Base-by-base conservation (phyloP, 2,888 invertebrate genomes). In the Platycnemis pennipes region DNA sequence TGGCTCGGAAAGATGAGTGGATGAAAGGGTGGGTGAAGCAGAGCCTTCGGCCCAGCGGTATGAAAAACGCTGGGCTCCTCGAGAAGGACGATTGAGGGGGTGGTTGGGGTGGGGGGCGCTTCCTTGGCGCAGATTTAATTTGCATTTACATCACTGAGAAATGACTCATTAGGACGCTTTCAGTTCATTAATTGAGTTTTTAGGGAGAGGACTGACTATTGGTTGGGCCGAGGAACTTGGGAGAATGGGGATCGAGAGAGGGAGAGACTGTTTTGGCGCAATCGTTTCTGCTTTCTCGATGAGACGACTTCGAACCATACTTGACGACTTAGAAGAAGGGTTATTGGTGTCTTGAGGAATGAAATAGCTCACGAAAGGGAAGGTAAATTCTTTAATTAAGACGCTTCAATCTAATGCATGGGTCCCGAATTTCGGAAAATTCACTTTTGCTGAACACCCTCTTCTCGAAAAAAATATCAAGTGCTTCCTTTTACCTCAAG, bases 131-230 rank as follows among this genome's bases (percentile, higher is more conserved):
- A 91, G 63, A 91, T 91, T 91, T 91, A 63, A 91, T 89, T 89
- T 56, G 56, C 42, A 42, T 56, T 56, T 44, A 42, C 19, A 89
- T 53, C 89, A 26, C 8, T 26, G 42, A 69, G 56, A 53, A 44
- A 69, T 44, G 44, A 91, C 63, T 91, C 91, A 91, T 91, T 91
- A 91, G 63, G 63, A 69, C 26, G 91, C 91, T 91, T 91, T 91
- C 44, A 91, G 91, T 69, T 56, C 44, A 91, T 91, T 63, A 91
- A 91, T 91, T 91, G 63, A 42, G 63, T 91, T 91, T 91, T 44
- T 45, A 2, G 7, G 37, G 16, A 37, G 37, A 22, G 63, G 63
- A 26, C 49, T 7, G 5, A 26, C 77, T 37, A 77, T 77, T 77
- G 63, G 91, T n/a, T 69, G 19, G 5, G 56, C 22, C 37, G 44